These are phyloP conservation scores for Acanthisitta chloris DNA, from an alignment of 2,113 vertebrate species.

Conservation along the genomic window DNA sequence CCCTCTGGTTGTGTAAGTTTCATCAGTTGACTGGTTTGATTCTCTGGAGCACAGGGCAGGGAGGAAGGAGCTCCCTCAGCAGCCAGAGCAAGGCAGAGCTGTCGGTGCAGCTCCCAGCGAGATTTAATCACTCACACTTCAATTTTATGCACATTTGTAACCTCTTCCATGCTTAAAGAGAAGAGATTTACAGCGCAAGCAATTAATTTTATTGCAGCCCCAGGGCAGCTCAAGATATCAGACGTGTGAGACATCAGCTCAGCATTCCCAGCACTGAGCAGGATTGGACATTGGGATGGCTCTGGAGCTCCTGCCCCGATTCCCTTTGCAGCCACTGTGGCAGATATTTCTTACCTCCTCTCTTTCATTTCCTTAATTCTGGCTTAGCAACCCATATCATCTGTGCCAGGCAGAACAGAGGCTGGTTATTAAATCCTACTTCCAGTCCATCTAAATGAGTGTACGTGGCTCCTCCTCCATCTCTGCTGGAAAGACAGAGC, in stretches of 20 bases:
- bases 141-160: slow-evolving; percentile 58
- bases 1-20: neutral
- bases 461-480: neutral
- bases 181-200: slow-evolving; percentile 19
- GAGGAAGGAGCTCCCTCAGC: neutral
- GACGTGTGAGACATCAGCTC: neutral
- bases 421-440: neutral
- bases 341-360: neutral
- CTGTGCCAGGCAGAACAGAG: neutral
- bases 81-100: neutral
- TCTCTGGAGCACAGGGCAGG: neutral
- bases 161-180: slow-evolving; percentile 38
- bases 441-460: neutral
- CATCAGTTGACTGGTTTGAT: slow-evolving; percentile 49
- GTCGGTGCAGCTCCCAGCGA: slow-evolving; percentile 20
- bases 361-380: neutral
- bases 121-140: slow-evolving; percentile 50
- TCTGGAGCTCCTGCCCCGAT: neutral
- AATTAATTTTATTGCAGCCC: neutral
- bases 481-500: neutral
- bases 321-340: neutral
- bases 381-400: neutral
- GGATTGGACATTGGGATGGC: neutral
- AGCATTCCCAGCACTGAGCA: neutral
- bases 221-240: slow-evolving; percentile 2